Evolutionary conservation across 2,797 vertebrate genomes (phyloP).

Genomic region (Antrozous pallidus): DNA sequence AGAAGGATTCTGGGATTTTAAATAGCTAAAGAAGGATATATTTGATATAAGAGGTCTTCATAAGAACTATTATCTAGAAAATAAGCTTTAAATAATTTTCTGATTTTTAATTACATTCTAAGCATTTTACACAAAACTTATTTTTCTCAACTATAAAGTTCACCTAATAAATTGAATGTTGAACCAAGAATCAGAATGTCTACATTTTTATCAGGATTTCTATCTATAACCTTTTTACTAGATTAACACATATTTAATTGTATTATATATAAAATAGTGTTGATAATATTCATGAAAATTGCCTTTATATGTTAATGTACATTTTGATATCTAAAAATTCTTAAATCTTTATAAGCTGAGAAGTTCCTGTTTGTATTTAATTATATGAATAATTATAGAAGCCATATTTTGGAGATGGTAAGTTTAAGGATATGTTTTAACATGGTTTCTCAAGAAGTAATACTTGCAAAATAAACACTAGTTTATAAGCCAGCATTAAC

Average conservation of each 20-base stretch:
- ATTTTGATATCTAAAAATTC: not conserved
- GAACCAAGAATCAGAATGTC: not conserved
- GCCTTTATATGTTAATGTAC: not conserved
- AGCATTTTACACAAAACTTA: not conserved
- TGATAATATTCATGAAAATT: not conserved
- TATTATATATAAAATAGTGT: not conserved
- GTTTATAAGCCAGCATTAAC: conserved; percentile 5
- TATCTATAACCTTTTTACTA: not conserved
- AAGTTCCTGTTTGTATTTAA: conserved; percentile 14
- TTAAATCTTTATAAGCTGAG: not conserved
- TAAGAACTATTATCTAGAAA: not conserved
- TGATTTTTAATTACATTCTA: not conserved
- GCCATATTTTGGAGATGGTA: not conserved
- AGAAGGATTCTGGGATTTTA: not conserved
- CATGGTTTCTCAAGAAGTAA: conserved; percentile 51
- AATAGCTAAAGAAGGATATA: not conserved
- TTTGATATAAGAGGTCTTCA: not conserved
- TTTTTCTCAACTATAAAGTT: not conserved
- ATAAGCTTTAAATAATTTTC: not conserved
- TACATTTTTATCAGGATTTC: not conserved
- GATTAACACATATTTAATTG: not conserved
- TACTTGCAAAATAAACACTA: conserved; percentile 49
- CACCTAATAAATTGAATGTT: not conserved
- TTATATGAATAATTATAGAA: conserved; percentile 25
- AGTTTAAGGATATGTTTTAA: conserved; percentile 49